Percentiles rank a stretch among this genome's conserved stretches.
These are phyloP conservation scores for Calliphora vicina DNA, from an alignment of 1,140 invertebrate species.

Conservation along the genomic window DNA sequence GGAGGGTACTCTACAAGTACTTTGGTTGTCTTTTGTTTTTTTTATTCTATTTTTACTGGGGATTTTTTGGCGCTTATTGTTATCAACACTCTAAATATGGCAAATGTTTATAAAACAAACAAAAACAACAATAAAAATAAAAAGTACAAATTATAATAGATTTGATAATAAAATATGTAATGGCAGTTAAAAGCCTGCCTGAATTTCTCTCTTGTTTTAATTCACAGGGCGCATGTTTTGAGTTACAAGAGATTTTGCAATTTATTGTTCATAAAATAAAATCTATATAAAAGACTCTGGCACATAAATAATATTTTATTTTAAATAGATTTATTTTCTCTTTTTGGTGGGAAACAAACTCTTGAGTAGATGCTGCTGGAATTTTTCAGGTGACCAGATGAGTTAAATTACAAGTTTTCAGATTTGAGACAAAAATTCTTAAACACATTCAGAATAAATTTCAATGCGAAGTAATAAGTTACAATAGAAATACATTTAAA, in stretches of 20 bases:
- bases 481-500: no score
- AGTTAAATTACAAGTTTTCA: no score
- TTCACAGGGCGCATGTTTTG: constrained; percentile 5
- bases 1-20: neutral
- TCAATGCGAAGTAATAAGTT: no score
- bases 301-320: neutral
- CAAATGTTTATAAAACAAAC: constrained; percentile 31
- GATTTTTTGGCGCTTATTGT: constrained; percentile 28
- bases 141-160: neutral
- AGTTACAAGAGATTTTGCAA: neutral
- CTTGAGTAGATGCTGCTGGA: neutral
- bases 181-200: neutral
- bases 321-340: neutral
- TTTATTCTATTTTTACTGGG: neutral
- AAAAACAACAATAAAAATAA: no score
- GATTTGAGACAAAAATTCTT: no score
- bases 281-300: neutral
- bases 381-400: no score
- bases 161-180: neutral
- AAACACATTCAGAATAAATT: no score
- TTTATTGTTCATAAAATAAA: neutral
- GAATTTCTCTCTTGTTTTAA: neutral
- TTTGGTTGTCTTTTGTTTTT: neutral
- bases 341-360: neutral
- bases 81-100: constrained; percentile 30